A percentile compares a stretch with the other conserved stretches of the same genome.
Evolutionary conservation across 2,888 invertebrate genomes (phyloP).

Genomic region (Aspidiotus destructor): DNA sequence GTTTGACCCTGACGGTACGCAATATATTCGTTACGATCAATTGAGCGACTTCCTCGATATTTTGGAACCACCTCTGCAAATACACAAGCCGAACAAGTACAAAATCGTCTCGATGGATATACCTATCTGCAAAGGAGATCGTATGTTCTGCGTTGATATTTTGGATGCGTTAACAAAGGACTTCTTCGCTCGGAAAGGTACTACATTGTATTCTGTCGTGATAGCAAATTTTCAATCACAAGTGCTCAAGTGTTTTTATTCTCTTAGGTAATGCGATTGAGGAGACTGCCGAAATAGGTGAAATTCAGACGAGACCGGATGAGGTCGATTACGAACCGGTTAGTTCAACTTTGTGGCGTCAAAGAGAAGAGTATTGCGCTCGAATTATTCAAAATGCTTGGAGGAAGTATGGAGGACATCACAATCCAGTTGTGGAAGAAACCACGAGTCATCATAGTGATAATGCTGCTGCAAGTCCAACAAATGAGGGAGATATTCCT

Average conservation of each 20-base stretch:
- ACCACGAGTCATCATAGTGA: too few relatives aligned
- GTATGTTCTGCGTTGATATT: conserved; percentile 97
- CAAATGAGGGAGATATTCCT: too few relatives aligned
- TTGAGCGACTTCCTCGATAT: conserved; percentile 92
- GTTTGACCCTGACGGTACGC: conserved; percentile 95
- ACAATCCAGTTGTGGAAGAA: too few relatives aligned
- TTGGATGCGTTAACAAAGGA: conserved; percentile 96
- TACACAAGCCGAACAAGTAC: conserved; percentile 97
- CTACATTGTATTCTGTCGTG: too few relatives aligned
- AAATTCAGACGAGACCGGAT: conserved; percentile 56
- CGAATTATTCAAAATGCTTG: conserved; percentile 90
- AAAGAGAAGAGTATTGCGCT: conserved; percentile 94
- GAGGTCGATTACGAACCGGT: conserved; percentile 88
- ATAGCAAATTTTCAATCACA: too few relatives aligned
- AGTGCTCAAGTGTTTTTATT: neutral
- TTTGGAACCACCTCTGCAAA: conserved; percentile 90
- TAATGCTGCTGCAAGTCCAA: too few relatives aligned
- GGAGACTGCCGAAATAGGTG: conserved; percentile 76
- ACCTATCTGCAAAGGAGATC: conserved; percentile 93
- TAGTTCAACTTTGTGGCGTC: conserved; percentile 88
- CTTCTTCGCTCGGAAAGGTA: conserved; percentile 90
- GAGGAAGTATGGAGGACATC: conserved; percentile 50
- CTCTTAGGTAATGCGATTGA: conserved; percentile 61
- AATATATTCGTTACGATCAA: conserved; percentile 90
- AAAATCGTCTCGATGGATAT: conserved; percentile 98